Evolutionary conservation across 1,140 invertebrate species (phyloP).

Genomic region (Sesamia nonagrioides): DNA sequence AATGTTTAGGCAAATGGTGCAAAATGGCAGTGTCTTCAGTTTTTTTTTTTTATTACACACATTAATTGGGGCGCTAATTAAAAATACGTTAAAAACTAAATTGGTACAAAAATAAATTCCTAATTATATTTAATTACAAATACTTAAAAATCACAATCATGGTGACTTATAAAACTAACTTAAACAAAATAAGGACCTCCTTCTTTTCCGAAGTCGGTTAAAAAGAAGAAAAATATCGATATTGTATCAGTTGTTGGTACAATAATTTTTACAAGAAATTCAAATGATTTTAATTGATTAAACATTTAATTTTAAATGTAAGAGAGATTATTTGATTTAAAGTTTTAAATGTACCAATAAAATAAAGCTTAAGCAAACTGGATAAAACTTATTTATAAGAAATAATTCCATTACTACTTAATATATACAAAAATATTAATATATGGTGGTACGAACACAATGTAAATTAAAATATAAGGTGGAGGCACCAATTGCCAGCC

Average conservation of each 20-base stretch:
- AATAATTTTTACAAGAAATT: not conserved
- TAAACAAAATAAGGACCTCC: too few species aligned
- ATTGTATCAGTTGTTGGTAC: constrained; percentile 38
- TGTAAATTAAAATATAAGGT: constrained; percentile 59
- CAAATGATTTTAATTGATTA: not conserved
- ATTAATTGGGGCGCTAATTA: constrained; percentile 21
- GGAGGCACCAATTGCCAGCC: not conserved
- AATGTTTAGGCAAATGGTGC: constrained; percentile 64
- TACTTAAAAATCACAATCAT: constrained; percentile 80
- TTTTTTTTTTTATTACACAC: constrained; percentile 53
- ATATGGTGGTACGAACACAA: constrained; percentile 80
- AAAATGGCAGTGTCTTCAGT: constrained; percentile 76
- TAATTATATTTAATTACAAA: constrained; percentile 68
- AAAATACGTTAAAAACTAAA: constrained; percentile 59
- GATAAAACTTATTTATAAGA: not conserved
- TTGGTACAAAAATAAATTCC: constrained; percentile 81
- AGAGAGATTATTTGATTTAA: not conserved
- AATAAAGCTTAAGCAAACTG: constrained; percentile 46
- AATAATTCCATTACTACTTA: constrained; percentile 58
- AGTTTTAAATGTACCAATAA: constrained; percentile 30
- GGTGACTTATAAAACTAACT: constrained; percentile 72
- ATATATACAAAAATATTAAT: constrained; percentile 80
- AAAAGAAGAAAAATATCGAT: constrained; percentile 30
- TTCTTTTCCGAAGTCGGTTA: too few species aligned
- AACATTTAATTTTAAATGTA: not conserved